Evolutionary conservation across 2,797 vertebrate genomes (phyloP), one percentile per base, ranked within the genome.

Genomic region (Cryptoblepharus egeriae): DNA sequence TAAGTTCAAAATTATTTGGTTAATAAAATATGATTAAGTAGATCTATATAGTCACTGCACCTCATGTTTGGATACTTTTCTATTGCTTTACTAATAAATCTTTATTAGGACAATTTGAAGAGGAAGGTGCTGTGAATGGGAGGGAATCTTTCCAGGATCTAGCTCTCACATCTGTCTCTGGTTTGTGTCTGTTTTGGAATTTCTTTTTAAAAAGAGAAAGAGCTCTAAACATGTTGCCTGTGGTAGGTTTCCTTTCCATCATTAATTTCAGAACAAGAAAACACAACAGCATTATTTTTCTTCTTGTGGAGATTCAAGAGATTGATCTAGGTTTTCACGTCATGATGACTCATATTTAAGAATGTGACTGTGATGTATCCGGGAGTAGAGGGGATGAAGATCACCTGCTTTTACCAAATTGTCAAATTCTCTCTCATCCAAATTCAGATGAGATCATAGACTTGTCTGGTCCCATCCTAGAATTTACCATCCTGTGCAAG

Each of bases 101-200:
- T 42, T 81, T 45, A 60, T 57, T 77, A 65, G 24, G 37, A 30
- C n/a, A 75, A 32, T 45, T 67, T 82, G 64, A 64, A 82, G 30
- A 68, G 80, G 30, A 77, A 77, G 74, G 42, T 69, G 39, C 58
- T n/a, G 13, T 63, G 67, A 37, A 18, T 77, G 15, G n/a, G 39
- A 82, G 30, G 57, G 65, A 76, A 77, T 22, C 30, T 37, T 37
- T 70, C 65, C 67, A 71, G 39, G 58, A 70, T 28, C 58, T 58
- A 67, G 72, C 20, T n/a, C 30, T 6, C 15, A 1, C 61, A 5
- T 72, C 58, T 61, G 60, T 57, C 61, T 77, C 67, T 71, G 55
- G 39, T 61, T 69, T 76, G 60, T 77, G 65, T 70, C 81, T 82
- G 57, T 24, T 82, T 52, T 63, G 24, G 39, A 45, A 9, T 58